A percentile compares a stretch with the other conserved stretches of the same genome.
These are phyloP conservation scores for Hydrocynus forskahlii DNA, from an alignment of 2,797 vertebrate genomes.

Conservation along the genomic window DNA sequence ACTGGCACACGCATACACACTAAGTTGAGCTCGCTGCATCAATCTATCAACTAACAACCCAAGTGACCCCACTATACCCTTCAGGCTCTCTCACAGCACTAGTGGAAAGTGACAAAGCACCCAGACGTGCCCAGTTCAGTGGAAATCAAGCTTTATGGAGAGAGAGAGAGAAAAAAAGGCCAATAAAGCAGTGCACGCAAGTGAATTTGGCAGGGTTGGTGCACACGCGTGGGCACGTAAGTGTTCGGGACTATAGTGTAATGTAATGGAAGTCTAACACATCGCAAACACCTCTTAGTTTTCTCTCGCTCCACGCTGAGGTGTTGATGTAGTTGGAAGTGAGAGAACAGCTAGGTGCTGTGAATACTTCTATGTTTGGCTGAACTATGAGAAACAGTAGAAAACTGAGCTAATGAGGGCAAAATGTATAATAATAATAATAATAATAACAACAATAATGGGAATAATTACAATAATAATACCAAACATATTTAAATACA, in stretches of 20 bases:
- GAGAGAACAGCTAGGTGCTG: not conserved
- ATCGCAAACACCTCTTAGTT: not conserved
- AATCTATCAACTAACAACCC: conserved; percentile 31
- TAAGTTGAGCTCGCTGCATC: conserved; percentile 55
- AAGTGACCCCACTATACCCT: not conserved
- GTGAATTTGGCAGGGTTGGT: not conserved
- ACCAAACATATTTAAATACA: no score
- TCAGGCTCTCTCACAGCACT: conserved; percentile 21
- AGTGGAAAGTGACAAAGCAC: conserved; percentile 34
- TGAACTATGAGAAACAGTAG: not conserved
- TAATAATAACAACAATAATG: no score
- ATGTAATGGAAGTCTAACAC: not conserved
- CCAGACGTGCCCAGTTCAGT: conserved; percentile 12
- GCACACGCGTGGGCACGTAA: not conserved
- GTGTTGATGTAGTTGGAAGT: not conserved
- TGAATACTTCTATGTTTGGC: not conserved
- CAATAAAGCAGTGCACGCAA: not conserved
- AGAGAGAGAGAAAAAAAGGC: not conserved
- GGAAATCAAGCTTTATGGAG: not conserved
- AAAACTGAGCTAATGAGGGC: not conserved
- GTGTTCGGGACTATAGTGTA: not conserved
- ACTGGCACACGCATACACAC: conserved; percentile 34
- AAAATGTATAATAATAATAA: not conserved
- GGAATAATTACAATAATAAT: not conserved
- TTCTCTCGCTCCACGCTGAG: not conserved